Conservation (phyloP, 1,140 invertebrate genomes). For the Bombus polaris region DNA sequence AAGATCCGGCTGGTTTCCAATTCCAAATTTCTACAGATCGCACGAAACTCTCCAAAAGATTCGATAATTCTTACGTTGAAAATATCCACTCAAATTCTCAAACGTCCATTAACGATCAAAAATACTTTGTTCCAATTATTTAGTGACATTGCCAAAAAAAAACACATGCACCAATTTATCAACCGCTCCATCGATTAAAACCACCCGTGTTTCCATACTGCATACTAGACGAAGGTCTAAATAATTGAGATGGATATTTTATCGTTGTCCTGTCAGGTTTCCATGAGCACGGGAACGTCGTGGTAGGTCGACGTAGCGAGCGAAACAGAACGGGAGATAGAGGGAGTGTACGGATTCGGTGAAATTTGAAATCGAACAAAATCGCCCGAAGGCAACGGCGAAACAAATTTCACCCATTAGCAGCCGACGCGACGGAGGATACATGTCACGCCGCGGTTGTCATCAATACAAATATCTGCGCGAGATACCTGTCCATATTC, state of each 20-base stretch:
- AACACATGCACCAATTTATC: neutral
- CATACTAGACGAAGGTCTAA: neutral
- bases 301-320: neutral
- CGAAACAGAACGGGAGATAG: no score
- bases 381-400: slow-evolving; percentile 61
- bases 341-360: neutral
- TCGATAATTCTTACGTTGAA: no score
- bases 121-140: neutral
- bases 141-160: neutral
- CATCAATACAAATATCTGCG: slow-evolving; percentile 69
- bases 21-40: no score
- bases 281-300: slow-evolving; percentile 3
- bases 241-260: slow-evolving; percentile 66
- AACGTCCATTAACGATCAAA: neutral
- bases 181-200: slow-evolving; percentile 14
- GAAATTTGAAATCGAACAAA: slow-evolving; percentile 63
- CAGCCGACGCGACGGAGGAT: slow-evolving; percentile 51
- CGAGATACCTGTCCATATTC: slow-evolving; percentile 52
- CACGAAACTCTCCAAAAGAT: no score
- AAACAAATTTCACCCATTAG: slow-evolving; percentile 70
- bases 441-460: slow-evolving; percentile 60
- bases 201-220: neutral
- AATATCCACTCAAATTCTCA: neutral
- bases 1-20: no score
- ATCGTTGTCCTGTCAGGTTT: slow-evolving; percentile 55